phyloP scores from a whole-genome alignment of 2,113 vertebrate species.

The Pangasianodon gigas region DNA sequence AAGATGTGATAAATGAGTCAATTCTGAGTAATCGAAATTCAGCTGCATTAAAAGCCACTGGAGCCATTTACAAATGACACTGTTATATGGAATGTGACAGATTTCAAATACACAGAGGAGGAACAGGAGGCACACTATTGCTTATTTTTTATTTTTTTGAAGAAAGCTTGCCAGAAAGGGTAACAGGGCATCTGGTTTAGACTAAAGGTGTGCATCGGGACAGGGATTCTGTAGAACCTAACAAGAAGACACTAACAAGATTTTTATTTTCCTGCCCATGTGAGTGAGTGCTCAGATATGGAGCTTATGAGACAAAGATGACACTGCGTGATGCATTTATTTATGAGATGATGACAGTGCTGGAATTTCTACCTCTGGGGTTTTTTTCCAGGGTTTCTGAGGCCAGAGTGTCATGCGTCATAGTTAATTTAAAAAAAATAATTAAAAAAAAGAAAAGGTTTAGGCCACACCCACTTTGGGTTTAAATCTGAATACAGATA shows the following conservation, averaged over 20 bases:
- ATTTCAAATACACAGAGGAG: neutral
- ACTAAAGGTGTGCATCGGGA: neutral
- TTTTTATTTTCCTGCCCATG: neutral
- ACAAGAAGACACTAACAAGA: neutral
- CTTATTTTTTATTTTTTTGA: neutral
- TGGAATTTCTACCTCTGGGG: neutral
- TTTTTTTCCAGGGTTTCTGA: neutral
- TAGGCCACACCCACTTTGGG: neutral
- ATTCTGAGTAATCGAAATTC: neutral
- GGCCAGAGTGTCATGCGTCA: neutral
- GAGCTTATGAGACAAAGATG: neutral
- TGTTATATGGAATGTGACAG: neutral
- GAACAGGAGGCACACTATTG: neutral
- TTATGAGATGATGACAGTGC: neutral
- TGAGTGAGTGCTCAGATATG: neutral
- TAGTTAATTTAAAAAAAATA: neutral
- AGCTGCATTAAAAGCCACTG: too few relatives aligned
- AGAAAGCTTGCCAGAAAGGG: neutral
- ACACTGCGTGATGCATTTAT: neutral
- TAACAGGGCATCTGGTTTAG: neutral
- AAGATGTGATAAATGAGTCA: too few relatives aligned
- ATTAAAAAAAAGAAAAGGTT: neutral
- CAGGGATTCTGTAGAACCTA: neutral
- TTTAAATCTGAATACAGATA: neutral
- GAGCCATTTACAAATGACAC: neutral